Evolutionary conservation across 2,113 vertebrate species (phyloP).

Genomic region (Tetraodon nigroviridis): DNA sequence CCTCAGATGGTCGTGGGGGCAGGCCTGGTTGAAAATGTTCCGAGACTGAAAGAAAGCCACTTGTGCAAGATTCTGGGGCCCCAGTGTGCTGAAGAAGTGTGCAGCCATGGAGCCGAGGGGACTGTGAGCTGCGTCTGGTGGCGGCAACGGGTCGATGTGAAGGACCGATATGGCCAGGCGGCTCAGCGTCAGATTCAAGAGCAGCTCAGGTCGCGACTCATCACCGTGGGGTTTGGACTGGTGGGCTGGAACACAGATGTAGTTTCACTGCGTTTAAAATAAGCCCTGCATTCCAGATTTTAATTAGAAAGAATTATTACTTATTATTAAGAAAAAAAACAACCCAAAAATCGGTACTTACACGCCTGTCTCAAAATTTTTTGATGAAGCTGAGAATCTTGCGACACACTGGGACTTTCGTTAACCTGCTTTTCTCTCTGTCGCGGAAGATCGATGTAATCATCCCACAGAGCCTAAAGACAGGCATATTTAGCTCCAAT

Average conservation of each 20-base stretch:
- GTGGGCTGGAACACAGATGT: conserved; percentile 77
- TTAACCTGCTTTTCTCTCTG: conserved; percentile 74
- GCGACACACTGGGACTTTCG: conserved; percentile 67
- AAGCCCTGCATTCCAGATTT: not conserved
- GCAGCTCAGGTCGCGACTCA: conserved; percentile 91
- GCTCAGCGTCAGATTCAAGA: conserved; percentile 83
- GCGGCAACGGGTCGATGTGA: conserved; percentile 93
- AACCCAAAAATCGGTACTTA: too few species aligned
- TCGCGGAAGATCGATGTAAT: conserved; percentile 83
- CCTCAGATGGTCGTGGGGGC: conserved; percentile 96
- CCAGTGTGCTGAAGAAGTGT: conserved; percentile 85
- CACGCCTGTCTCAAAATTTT: conserved; percentile 79
- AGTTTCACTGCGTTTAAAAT: not conserved
- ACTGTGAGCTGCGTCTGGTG: conserved; percentile 83
- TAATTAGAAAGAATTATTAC: too few species aligned
- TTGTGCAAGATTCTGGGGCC: conserved; percentile 74
- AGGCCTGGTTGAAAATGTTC: conserved; percentile 86
- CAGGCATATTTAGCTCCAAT: conserved; percentile 44
- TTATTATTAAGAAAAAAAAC: too few species aligned
- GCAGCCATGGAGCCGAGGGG: conserved; percentile 84
- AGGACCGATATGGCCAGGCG: conserved; percentile 87
- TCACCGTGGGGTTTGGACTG: conserved; percentile 86
- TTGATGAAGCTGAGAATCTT: conserved; percentile 72
- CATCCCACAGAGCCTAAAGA: conserved; percentile 83
- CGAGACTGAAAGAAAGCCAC: conserved; percentile 83